A percentile compares a stretch with the other conserved stretches of the same genome.
phyloP scores from a whole-genome alignment of 2,797 vertebrate genomes.

The Microhierax caerulescens region DNA sequence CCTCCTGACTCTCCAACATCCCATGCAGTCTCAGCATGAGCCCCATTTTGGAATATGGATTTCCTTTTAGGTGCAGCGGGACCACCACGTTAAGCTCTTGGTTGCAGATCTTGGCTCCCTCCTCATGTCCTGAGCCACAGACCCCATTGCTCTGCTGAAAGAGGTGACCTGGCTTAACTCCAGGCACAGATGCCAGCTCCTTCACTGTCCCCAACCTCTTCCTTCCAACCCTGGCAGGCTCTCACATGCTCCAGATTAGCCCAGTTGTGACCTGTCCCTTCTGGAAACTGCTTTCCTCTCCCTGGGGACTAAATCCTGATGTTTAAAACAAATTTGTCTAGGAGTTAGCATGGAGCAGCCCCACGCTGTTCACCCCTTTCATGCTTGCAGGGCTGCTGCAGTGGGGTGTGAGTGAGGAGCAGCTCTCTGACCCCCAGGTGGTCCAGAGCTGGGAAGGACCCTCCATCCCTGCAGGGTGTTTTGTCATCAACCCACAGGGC shows the following conservation, averaged over 20 bases:
- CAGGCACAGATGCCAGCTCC: neutral
- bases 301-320: neutral
- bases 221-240: neutral
- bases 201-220: neutral
- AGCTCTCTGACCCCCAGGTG: neutral
- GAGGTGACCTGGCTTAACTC: neutral
- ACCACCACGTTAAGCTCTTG: neutral
- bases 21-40: neutral
- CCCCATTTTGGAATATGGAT: neutral
- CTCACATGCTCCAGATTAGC: neutral
- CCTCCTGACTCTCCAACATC: neutral
- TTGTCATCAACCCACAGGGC: neutral
- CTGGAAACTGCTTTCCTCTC: neutral
- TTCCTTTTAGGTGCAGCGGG: neutral
- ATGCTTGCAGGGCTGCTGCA: neutral
- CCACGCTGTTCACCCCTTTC: neutral
- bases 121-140: neutral
- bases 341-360: neutral
- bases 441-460: neutral
- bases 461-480: neutral
- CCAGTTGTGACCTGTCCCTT: neutral
- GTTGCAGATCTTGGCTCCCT: neutral
- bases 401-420: rapidly evolving
- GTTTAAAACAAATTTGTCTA: neutral
- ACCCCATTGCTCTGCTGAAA: neutral